Percentiles rank a stretch among this genome's conserved stretches.
Conservation (phyloP, 2,797 vertebrate genomes). For the Sebastes miniatus region DNA sequence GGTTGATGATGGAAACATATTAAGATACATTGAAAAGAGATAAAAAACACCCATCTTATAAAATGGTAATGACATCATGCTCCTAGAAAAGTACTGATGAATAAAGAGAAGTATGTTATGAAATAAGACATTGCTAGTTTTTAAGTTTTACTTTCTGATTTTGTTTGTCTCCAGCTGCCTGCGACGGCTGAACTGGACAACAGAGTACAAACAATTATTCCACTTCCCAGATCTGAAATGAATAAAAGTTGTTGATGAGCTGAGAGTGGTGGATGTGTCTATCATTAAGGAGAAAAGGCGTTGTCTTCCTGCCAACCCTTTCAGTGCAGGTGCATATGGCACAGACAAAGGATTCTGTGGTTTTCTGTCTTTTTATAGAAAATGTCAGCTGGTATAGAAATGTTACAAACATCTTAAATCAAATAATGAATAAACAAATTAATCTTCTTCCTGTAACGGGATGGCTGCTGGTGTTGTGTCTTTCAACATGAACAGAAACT, state of each 20-base stretch:
- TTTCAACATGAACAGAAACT: background rate
- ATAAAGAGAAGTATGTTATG: background rate
- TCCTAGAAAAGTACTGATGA: slow-evolving; percentile 46
- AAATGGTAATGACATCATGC: slow-evolving; percentile 50
- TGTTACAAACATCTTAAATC: background rate
- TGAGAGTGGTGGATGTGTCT: slow-evolving; percentile 22
- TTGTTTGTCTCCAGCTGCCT: too few species aligned
- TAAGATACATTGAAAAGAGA: background rate
- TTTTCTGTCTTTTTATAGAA: accelerated
- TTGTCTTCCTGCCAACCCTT: slow-evolving; percentile 21
- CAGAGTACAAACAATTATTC: background rate
- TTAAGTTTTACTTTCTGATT: too few species aligned
- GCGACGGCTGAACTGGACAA: too few species aligned
- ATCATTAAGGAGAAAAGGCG: background rate
- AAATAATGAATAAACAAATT: background rate
- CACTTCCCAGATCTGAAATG: background rate
- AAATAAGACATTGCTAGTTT: background rate
- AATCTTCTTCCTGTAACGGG: background rate
- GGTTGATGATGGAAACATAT: background rate
- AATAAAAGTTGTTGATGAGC: background rate
- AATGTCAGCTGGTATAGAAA: background rate
- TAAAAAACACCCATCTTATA: background rate
- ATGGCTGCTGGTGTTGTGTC: slow-evolving; percentile 32
- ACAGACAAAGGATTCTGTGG: slow-evolving; percentile 37
- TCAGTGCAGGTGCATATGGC: slow-evolving; percentile 58